These are phyloP conservation scores for Diglossa cyanea DNA, from an alignment of 2,797 vertebrate genomes.

Conservation along the genomic window DNA sequence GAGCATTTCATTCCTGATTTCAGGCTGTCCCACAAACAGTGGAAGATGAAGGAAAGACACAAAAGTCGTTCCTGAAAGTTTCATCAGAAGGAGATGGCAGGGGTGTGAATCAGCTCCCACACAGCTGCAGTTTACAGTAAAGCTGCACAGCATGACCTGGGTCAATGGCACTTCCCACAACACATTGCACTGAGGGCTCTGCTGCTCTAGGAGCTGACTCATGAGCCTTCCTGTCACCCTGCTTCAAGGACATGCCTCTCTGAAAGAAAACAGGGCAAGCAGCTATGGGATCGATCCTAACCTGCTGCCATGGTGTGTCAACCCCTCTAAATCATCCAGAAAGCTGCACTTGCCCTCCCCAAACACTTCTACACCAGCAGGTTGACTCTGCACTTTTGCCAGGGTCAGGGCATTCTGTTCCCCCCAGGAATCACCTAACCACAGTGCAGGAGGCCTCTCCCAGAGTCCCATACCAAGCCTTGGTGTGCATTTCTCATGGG, in stretches of 20 bases:
- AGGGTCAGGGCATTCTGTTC: neutral
- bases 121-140: slow-evolving; percentile 30
- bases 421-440: neutral
- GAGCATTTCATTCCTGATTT: neutral
- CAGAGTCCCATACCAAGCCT: neutral
- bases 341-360: neutral
- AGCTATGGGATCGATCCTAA: neutral
- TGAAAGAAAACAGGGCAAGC: neutral
- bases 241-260: neutral
- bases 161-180: neutral
- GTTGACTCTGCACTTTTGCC: neutral
- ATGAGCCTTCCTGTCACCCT: neutral
- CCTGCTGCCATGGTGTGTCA: rapidly evolving
- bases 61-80: neutral
- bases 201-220: slow-evolving; percentile 3
- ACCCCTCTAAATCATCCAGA: neutral
- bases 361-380: neutral
- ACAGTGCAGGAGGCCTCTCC: neutral
- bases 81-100: neutral
- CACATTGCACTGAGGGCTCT: neutral
- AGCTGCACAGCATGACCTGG: neutral
- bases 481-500: neutral
- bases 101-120: slow-evolving; percentile 36
- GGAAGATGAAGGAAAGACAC: neutral
- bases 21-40: neutral